A percentile compares a stretch with the other conserved stretches of the same genome.
Evolutionary conservation across 64 coral and sea anemone genomes (phyloP).

Genomic region (Stylophora pistillata): DNA sequence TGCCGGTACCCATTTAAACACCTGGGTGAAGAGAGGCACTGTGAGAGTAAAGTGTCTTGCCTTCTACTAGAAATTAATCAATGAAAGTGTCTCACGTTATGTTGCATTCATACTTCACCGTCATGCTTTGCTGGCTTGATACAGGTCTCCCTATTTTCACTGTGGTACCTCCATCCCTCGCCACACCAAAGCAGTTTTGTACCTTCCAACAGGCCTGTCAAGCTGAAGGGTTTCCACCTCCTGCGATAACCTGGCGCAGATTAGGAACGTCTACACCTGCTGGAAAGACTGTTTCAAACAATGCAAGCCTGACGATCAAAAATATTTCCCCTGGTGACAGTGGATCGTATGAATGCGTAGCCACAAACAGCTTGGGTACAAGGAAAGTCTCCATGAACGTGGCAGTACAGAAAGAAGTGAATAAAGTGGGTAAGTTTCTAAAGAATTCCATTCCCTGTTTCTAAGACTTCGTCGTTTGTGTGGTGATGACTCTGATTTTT

Average conservation of each 20-base stretch:
- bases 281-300: not conserved
- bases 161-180: not conserved
- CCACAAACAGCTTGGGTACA: conserved; percentile 53
- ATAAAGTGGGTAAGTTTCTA: no score
- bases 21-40: no score
- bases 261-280: not conserved
- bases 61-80: no score
- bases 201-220: not conserved
- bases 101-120: no score
- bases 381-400: not conserved
- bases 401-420: conserved; percentile 7
- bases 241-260: conserved; percentile 28
- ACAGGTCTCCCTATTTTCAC: conserved; percentile 38
- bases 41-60: no score
- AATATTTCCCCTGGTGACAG: conserved; percentile 17
- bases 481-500: no score
- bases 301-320: conserved; percentile 10
- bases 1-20: no score
- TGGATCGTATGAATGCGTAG: conserved; percentile 37
- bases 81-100: no score
- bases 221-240: conserved; percentile 30
- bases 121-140: not conserved
- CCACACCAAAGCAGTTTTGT: not conserved
- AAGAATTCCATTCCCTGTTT: no score
- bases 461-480: no score